Evolutionary conservation across 1,140 invertebrate genomes (phyloP).

Genomic region (Drosophila prosaltans): DNA sequence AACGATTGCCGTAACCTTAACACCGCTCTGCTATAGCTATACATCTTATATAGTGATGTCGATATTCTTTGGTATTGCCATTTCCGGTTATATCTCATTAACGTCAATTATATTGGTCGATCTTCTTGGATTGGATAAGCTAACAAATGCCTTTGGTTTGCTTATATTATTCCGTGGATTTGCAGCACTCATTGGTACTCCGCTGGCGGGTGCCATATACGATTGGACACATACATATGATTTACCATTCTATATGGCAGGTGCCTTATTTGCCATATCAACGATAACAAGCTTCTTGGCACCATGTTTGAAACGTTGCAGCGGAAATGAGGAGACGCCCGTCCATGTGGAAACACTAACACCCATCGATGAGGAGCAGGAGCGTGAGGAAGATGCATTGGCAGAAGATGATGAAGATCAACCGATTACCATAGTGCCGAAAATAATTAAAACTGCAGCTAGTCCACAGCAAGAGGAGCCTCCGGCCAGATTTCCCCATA

Average conservation of each 20-base stretch:
- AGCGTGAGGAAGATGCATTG: conserved; percentile 85
- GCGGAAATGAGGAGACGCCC: conserved; percentile 83
- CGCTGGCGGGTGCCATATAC: conserved; percentile 92
- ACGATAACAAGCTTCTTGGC: conserved; percentile 93
- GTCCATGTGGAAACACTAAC: conserved; percentile 89
- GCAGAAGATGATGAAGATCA: conserved; percentile 89
- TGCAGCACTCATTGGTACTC: conserved; percentile 93
- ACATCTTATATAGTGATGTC: conserved; percentile 90
- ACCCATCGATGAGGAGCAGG: conserved; percentile 91
- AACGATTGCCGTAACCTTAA: conserved; percentile 92
- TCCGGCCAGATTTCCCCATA: conserved; percentile 51
- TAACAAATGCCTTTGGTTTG: conserved; percentile 98
- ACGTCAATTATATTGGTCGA: conserved; percentile 99
- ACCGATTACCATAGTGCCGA: conserved; percentile 88
- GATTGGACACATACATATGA: conserved; percentile 93
- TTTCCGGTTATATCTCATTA: conserved; percentile 98
- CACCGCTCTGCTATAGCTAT: conserved; percentile 93
- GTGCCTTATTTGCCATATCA: conserved; percentile 92
- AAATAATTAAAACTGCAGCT: conserved; percentile 87
- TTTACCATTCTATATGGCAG: conserved; percentile 96
- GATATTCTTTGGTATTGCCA: conserved; percentile 97
- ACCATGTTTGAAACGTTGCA: conserved; percentile 88
- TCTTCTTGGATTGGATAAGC: conserved; percentile 95
- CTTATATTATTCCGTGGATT: conserved; percentile 97
- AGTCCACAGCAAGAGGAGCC: conserved; percentile 84